phyloP scores from a whole-genome alignment of 1,140 invertebrate species.

The Zaprionus kolodkinae region DNA sequence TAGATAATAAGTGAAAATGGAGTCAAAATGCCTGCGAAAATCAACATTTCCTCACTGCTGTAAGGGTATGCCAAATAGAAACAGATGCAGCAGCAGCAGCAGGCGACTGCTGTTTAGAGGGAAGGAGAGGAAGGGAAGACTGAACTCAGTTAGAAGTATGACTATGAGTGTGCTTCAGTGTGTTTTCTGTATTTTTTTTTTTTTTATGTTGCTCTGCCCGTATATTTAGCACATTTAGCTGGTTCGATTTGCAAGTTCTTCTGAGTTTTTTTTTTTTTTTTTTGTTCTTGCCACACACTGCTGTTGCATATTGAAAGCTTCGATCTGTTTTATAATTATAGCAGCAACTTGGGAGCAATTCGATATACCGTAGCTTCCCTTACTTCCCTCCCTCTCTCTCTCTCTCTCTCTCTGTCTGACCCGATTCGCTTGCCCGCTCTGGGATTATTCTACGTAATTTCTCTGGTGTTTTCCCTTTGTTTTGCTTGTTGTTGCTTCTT shows the following conservation, averaged over 20 bases:
- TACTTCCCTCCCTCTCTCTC: background rate
- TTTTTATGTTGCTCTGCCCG: constrained; percentile 22
- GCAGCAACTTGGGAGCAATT: constrained; percentile 1
- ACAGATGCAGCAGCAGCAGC: constrained; percentile 42
- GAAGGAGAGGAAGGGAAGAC: too few relatives aligned
- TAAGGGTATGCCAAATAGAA: constrained; percentile 21
- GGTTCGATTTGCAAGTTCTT: constrained; percentile 47
- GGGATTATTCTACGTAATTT: constrained; percentile 20
- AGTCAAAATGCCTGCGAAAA: background rate
- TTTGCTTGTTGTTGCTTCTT: background rate
- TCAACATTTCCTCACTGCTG: background rate
- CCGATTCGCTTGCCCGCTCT: constrained; percentile 25
- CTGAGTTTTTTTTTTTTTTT: constrained; percentile 27
- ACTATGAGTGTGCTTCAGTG: background rate
- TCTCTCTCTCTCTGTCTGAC: constrained; percentile 1
- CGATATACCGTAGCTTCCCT: constrained; percentile 1
- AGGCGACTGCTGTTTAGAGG: background rate
- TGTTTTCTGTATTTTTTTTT: constrained; percentile 5
- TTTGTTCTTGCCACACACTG: background rate
- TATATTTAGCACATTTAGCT: constrained; percentile 43
- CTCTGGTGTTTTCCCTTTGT: constrained; percentile 11
- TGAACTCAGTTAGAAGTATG: constrained; percentile 10
- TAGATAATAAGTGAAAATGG: background rate
- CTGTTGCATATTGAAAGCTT: constrained; percentile 32
- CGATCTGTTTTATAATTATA: constrained; percentile 10